Conservation (phyloP, 92 coral and sea anemone genomes). For the Porites evermanni region DNA sequence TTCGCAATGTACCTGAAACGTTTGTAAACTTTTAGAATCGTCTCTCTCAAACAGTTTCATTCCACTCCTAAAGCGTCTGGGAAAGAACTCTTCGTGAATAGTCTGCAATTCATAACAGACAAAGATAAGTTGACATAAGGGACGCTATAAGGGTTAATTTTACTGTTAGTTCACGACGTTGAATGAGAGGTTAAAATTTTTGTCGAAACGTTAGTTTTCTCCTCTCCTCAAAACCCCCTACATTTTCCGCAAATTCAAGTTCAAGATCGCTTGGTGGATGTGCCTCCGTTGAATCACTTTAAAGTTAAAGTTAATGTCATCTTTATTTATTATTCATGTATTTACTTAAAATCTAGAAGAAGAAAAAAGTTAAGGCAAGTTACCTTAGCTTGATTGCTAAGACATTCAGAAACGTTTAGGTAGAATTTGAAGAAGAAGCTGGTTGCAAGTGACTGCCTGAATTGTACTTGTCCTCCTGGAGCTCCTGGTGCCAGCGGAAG, state of each 20-base stretch:
- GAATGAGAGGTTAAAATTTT: no score
- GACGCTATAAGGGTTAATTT: not conserved
- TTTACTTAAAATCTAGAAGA: not conserved
- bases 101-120: not conserved
- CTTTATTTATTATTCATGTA: no score
- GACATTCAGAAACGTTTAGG: slow-evolving; percentile 70
- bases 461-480: slow-evolving; percentile 91
- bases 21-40: slow-evolving; percentile 6
- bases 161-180: not conserved
- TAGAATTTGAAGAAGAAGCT: slow-evolving; percentile 94
- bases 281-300: no score
- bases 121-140: not conserved
- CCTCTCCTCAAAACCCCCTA: no score
- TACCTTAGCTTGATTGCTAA: slow-evolving; percentile 40
- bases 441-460: slow-evolving; percentile 81
- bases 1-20: slow-evolving; percentile 5
- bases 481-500: slow-evolving; percentile 78
- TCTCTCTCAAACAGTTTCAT: slow-evolving; percentile 5
- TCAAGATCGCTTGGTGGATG: no score
- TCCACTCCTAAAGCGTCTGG: not conserved
- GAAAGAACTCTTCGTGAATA: not conserved
- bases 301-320: no score
- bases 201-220: not conserved
- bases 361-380: not conserved
- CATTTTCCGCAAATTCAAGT: no score